A percentile compares a stretch with the other conserved stretches of the same genome.
phyloP scores from a whole-genome alignment of 2,888 invertebrate genomes.

The Cerastis rubricosa region DNA sequence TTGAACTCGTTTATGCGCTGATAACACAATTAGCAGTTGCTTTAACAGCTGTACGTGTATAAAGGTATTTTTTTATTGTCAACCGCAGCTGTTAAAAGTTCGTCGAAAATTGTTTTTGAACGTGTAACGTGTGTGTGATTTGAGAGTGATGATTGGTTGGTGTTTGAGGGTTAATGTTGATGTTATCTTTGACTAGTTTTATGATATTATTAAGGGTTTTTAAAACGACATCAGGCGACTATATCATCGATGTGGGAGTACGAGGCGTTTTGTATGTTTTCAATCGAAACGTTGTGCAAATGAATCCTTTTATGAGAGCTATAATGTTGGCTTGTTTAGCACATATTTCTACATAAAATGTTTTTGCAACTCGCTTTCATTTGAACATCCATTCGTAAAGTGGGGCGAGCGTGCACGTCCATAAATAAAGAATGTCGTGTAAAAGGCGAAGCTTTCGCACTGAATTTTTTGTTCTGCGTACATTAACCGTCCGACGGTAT shows the following conservation, averaged over 20 bases:
- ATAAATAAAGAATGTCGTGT: slow-evolving; percentile 82
- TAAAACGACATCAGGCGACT: background rate
- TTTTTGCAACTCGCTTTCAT: slow-evolving; percentile 73
- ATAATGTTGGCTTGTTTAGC: slow-evolving; percentile 50
- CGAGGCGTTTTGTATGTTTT: background rate
- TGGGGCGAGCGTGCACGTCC: slow-evolving; percentile 77
- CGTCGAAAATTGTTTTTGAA: background rate
- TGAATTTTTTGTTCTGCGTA: slow-evolving; percentile 75
- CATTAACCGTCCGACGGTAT: slow-evolving; percentile 66
- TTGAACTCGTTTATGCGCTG: slow-evolving; percentile 46
- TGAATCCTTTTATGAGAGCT: slow-evolving; percentile 28
- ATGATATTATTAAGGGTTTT: background rate
- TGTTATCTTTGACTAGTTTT: background rate
- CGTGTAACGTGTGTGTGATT: slow-evolving; percentile 7
- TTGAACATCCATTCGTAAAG: slow-evolving; percentile 79
- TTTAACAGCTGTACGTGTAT: slow-evolving; percentile 32
- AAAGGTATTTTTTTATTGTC: slow-evolving; percentile 14
- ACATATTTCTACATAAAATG: slow-evolving; percentile 62
- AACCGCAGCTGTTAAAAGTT: background rate
- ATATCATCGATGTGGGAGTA: background rate
- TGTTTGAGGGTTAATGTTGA: background rate
- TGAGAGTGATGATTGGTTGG: background rate
- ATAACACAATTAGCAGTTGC: slow-evolving; percentile 47
- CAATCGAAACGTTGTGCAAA: slow-evolving; percentile 35
- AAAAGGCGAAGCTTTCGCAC: slow-evolving; percentile 74